These are phyloP conservation scores for Drosophila bunnanda DNA, from an alignment of 2,888 invertebrate species.

Conservation along the genomic window DNA sequence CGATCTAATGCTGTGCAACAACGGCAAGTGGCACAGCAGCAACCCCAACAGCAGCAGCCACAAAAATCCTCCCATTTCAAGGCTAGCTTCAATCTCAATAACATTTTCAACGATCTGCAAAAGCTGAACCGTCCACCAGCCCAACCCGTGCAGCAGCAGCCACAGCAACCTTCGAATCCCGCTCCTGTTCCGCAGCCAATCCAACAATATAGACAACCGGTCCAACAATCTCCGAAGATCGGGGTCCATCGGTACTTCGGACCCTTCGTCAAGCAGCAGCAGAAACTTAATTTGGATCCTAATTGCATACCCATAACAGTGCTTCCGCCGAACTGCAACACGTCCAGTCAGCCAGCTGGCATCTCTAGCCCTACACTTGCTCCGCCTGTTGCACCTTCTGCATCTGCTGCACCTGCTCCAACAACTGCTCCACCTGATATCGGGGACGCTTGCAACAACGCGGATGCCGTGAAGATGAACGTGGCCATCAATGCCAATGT, in stretches of 20 bases:
- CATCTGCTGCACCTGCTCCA: neutral
- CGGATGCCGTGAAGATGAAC: constrained; percentile 73
- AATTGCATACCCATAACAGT: neutral
- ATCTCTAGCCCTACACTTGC: neutral
- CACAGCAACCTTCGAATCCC: constrained; percentile 7
- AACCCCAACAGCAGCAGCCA: constrained; percentile 8
- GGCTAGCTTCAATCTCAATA: constrained; percentile 53
- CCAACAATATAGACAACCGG: constrained; percentile 1
- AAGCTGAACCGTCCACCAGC: constrained; percentile 39
- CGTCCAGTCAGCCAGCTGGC: neutral
- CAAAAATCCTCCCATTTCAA: constrained; percentile 32
- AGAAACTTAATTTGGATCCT: neutral
- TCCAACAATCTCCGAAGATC: neutral
- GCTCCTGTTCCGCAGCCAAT: constrained; percentile 12
- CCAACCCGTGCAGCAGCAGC: constrained; percentile 8
- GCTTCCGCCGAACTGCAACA: neutral
- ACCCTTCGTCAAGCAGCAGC: neutral
- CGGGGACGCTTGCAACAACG: constrained; percentile 9
- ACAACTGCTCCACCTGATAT: neutral
- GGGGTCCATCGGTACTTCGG: neutral
- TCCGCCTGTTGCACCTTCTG: neutral
- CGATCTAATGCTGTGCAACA: constrained; percentile 17
- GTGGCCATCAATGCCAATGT: constrained; percentile 81
- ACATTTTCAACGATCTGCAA: constrained; percentile 60
- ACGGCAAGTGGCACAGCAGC: constrained; percentile 16